Conservation (phyloP, 2,113 vertebrate species). For the Mus spicilegus region DNA sequence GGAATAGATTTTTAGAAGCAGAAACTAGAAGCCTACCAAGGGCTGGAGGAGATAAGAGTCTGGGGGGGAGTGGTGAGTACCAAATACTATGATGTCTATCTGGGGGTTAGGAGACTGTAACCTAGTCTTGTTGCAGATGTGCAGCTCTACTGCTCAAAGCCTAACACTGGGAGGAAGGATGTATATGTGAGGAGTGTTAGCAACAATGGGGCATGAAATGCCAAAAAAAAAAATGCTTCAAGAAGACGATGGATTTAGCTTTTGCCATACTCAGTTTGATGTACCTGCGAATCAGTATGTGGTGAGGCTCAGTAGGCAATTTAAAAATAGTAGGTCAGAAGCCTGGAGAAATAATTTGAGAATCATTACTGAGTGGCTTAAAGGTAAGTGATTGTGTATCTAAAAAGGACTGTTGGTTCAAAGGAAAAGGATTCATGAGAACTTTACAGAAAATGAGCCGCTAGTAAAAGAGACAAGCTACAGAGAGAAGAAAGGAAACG, state of each 20-base stretch:
- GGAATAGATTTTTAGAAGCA: not conserved
- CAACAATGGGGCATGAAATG: not conserved
- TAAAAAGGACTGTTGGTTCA: not conserved
- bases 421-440: not conserved
- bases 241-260: conserved; percentile 25
- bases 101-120: not conserved
- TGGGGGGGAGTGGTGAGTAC: not conserved
- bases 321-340: conserved; percentile 9
- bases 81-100: not conserved
- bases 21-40: not conserved
- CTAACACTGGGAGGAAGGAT: not conserved
- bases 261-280: not conserved
- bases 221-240: not conserved
- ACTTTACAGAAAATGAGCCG: conserved; percentile 14
- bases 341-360: not conserved
- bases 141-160: not conserved
- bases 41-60: not conserved
- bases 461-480: conserved; percentile 11
- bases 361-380: conserved; percentile 45
- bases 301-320: not conserved
- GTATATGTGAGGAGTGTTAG: not conserved
- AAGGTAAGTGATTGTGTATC: not conserved
- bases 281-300: not conserved
- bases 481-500: not conserved
- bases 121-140: not conserved